Evolutionary conservation across 2,888 invertebrate genomes (phyloP).

Genomic region (Trichopoda pennipes): DNA sequence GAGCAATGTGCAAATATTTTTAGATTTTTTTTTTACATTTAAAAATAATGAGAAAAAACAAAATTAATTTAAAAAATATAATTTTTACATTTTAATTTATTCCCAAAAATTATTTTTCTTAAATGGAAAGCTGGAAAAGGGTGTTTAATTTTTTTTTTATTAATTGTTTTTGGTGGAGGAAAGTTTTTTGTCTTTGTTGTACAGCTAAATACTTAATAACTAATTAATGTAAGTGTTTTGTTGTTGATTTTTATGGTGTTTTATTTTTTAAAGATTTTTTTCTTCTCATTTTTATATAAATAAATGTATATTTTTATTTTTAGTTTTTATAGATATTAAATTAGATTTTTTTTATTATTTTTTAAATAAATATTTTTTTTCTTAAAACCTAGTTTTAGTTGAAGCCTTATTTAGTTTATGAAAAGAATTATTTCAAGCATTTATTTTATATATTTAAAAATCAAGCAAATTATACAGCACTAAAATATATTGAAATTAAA

Average conservation of each 20-base stretch:
- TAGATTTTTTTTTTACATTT: background rate
- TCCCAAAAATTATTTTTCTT: too few species aligned
- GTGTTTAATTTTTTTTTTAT: slow-evolving; percentile 19
- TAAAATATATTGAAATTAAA: slow-evolving; percentile 9
- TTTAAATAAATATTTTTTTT: slow-evolving; percentile 8
- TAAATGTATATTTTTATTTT: slow-evolving; percentile 44
- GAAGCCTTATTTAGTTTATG: slow-evolving; percentile 54
- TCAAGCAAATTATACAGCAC: slow-evolving; percentile 53
- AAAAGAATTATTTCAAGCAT: slow-evolving; percentile 52
- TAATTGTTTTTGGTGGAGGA: slow-evolving; percentile 28
- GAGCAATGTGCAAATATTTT: background rate
- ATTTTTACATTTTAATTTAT: background rate
- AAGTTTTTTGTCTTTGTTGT: slow-evolving; percentile 19
- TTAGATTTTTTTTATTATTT: slow-evolving; percentile 25
- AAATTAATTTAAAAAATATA: too few species aligned
- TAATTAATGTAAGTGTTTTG: slow-evolving; percentile 42
- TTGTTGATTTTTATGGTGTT: slow-evolving; percentile 12
- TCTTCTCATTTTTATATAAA: slow-evolving; percentile 30
- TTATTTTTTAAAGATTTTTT: too few species aligned
- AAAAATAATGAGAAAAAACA: background rate
- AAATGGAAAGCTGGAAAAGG: too few species aligned
- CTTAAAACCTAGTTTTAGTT: slow-evolving; percentile 41
- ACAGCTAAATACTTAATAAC: slow-evolving; percentile 40
- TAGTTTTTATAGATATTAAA: slow-evolving; percentile 29
- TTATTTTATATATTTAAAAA: slow-evolving; percentile 31